phyloP scores from a whole-genome alignment of 2,888 invertebrate genomes.

The Cerastoderma edule region DNA sequence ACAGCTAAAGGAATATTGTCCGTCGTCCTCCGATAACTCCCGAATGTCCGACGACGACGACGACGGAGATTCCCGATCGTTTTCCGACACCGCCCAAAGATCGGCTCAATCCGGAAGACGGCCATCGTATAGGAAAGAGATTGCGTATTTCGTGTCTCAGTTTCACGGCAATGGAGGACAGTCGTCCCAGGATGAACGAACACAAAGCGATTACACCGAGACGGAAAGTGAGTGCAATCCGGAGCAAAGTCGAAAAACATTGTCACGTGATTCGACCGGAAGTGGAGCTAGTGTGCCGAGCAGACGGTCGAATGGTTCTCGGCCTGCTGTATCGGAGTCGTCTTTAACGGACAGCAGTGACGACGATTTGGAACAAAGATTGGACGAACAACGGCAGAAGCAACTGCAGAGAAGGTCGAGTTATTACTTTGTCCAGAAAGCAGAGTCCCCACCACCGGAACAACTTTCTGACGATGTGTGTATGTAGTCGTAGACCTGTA shows the following conservation, averaged over 20 bases:
- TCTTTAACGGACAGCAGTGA: background rate
- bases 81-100: too few species aligned
- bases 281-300: background rate
- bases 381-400: background rate
- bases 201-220: too few species aligned
- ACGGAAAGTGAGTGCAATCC: slow-evolving; percentile 1
- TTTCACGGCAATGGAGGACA: too few species aligned
- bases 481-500: too few species aligned
- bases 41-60: too few species aligned
- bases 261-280: background rate
- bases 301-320: slow-evolving; percentile 7
- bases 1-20: too few species aligned
- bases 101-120: too few species aligned
- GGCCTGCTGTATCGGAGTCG: background rate
- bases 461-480: slow-evolving; percentile 16
- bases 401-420: slow-evolving; percentile 19
- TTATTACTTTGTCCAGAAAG: slow-evolving; percentile 37
- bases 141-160: too few species aligned
- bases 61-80: too few species aligned
- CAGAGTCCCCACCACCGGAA: background rate
- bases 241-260: background rate
- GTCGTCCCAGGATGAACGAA: too few species aligned
- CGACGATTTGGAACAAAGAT: background rate
- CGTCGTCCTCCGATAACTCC: slow-evolving; percentile 4
- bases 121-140: too few species aligned